Base-by-base conservation (phyloP, 2,888 invertebrate species). In the Euplagia quadripunctaria region DNA sequence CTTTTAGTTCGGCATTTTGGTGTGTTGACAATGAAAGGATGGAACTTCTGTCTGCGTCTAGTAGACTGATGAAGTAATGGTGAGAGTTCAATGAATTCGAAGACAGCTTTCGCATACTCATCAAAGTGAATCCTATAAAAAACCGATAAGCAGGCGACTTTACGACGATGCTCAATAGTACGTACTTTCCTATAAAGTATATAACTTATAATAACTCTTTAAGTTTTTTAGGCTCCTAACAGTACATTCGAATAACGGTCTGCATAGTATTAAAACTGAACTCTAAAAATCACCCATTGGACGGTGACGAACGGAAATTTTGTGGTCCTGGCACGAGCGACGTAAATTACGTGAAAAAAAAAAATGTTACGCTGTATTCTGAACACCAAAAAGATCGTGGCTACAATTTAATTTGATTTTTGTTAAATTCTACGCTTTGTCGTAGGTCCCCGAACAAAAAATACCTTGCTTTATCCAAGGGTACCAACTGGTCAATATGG, bases 271-370 rank as follows among this genome's bases (percentile, higher is more conserved):
- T 55, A 17, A 4, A 65, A 17, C 68, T 73, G 93, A 90, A 87
- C 90, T 83, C 91, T 84, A 91, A 85, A 88, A 86, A 88, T 90
- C 89, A 89, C 87, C 90, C 88, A 90, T 81, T 86, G 87, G 81
- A 94, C 90, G 89, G 89, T 94, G 95, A 95, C 95, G 92, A 93
- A 94, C 93, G 89, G 89, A 91, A 91, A 93, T 93, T 93, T 93
- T 88, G 91, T 94, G 94, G 92, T 94, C 89, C 92, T 92, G 93
- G 94, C 95, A 95, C 95, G 95, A 94, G 95, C 94, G 88, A 51
- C 79, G 85, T 90, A 89, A 92, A 89, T 87, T 85, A 81, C 80
- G 42, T 70, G 16, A 75, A 5, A 46, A 87, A 88, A 92, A 93
- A 93, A 93, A 90, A 83, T 81, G 84, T 86, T 89, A 89, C 89